A percentile compares a stretch with the other conserved stretches of the same genome.
phyloP scores from a whole-genome alignment of 35 echinoderm and acorn worm species.

The Diadema setosum region DNA sequence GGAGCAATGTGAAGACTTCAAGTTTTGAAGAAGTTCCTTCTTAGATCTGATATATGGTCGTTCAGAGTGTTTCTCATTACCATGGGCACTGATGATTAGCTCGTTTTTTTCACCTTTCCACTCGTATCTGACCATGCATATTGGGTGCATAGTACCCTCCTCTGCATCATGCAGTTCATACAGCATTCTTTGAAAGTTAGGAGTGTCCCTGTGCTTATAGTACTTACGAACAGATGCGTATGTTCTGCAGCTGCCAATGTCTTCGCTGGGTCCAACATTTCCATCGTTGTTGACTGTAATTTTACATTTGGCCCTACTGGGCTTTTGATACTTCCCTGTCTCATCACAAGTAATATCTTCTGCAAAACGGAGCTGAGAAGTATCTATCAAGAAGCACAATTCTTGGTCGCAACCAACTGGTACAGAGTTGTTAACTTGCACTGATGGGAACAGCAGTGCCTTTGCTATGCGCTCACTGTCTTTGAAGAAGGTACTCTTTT shows the following conservation, averaged over 20 bases:
- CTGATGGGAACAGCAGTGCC: constrained; percentile 16
- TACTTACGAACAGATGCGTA: background rate
- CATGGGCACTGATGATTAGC: too few relatives aligned
- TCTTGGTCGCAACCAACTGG: constrained; percentile 11
- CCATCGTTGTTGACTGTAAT: background rate
- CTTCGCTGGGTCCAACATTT: background rate
- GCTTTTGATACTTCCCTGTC: background rate
- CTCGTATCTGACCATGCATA: too few relatives aligned
- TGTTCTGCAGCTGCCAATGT: background rate
- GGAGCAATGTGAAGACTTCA: too few relatives aligned
- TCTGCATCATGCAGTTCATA: constrained; percentile 2
- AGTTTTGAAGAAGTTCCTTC: too few relatives aligned
- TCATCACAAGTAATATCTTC: constrained; percentile 21
- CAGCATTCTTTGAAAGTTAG: background rate
- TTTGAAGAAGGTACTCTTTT: background rate
- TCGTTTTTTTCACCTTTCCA: too few relatives aligned
- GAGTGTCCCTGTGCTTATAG: background rate
- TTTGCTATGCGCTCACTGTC: constrained; percentile 14
- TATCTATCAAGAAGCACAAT: constrained; percentile 25
- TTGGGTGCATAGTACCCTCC: too few relatives aligned
- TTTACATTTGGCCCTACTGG: constrained; percentile 12
- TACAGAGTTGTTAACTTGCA: constrained; percentile 9
- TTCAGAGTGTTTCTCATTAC: too few relatives aligned
- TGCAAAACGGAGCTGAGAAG: constrained; percentile 12
- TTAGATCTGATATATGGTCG: too few relatives aligned